phyloP scores from a whole-genome alignment of 2,113 vertebrate genomes.

The Oncorhynchus clarkii region DNA sequence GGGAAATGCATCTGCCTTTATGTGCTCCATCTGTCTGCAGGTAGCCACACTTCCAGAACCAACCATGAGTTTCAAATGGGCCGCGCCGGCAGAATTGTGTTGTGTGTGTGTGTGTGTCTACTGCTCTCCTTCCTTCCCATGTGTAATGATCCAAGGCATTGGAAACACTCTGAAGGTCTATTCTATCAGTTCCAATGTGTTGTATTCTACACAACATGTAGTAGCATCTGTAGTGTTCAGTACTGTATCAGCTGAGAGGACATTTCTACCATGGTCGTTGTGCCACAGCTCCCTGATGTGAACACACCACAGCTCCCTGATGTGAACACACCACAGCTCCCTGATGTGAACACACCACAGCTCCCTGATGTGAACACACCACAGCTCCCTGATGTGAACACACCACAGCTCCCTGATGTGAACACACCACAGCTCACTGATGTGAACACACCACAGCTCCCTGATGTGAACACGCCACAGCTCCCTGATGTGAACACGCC shows the following conservation, averaged over 20 bases:
- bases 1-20: constrained; percentile 55
- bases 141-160: constrained; percentile 42
- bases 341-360: not conserved
- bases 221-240: constrained; percentile 38
- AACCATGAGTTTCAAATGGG: constrained; percentile 62
- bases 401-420: not conserved
- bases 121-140: constrained; percentile 21
- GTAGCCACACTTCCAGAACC: constrained; percentile 58
- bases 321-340: not conserved
- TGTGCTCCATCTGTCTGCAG: constrained; percentile 66
- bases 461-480: not conserved
- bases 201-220: not conserved
- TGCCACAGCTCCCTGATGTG: constrained; percentile 7
- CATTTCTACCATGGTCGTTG: constrained; percentile 32
- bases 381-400: not conserved
- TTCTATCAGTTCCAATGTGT: constrained; percentile 17
- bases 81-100: constrained; percentile 13
- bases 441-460: not conserved
- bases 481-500: too few relatives aligned
- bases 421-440: not conserved
- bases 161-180: constrained; percentile 36
- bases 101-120: too few relatives aligned
- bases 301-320: not conserved
- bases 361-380: not conserved
- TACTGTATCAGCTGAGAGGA: constrained; percentile 28